phyloP scores from a whole-genome alignment of 2,888 invertebrate species.

The Agrochola litura region DNA sequence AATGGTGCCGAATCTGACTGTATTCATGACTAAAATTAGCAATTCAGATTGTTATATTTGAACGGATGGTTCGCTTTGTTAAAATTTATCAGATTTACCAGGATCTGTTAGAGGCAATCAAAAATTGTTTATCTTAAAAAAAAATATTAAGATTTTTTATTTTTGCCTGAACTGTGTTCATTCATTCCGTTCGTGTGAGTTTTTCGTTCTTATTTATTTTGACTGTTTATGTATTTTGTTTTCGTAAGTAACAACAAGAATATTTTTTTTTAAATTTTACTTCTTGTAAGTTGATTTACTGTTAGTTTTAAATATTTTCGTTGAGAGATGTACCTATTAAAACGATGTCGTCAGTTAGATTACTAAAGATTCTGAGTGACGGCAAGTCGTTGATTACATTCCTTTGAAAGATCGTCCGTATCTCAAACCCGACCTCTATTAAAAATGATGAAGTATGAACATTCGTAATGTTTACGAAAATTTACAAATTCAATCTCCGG shows the following conservation, averaged over 20 bases:
- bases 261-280: too few relatives aligned
- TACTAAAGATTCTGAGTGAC: background rate
- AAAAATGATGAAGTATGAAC: constrained; percentile 8
- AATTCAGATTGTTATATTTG: constrained; percentile 59
- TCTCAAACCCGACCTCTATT: background rate
- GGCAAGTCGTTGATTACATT: constrained; percentile 14
- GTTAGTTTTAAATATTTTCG: background rate
- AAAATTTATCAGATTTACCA: constrained; percentile 38
- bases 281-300: background rate
- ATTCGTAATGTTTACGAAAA: constrained; percentile 11
- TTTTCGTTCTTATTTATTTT: background rate
- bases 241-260: too few relatives aligned
- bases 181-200: background rate
- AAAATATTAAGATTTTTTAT: constrained; percentile 26
- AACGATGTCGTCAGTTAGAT: background rate
- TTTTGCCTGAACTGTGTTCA: background rate
- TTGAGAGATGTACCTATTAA: background rate
- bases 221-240: too few relatives aligned
- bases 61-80: constrained; percentile 42
- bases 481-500: constrained; percentile 40
- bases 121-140: constrained; percentile 40
- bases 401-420: background rate
- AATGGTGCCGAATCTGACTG: constrained; percentile 47
- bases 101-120: constrained; percentile 39
- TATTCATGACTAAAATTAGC: constrained; percentile 60